Conservation (phyloP, 1,140 invertebrate species). For the Heliconius himera region DNA sequence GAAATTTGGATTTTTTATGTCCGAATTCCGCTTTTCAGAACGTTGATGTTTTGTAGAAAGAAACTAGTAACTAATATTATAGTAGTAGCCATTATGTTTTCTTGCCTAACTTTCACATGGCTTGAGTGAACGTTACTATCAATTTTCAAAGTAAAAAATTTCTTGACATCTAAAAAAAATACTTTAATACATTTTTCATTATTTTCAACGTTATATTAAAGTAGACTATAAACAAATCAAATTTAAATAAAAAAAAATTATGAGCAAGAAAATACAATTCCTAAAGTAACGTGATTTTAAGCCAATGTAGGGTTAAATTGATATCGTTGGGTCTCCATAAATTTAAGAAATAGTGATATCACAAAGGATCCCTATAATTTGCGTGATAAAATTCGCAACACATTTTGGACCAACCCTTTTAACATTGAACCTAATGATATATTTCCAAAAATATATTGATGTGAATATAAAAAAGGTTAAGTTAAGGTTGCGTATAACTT, state of each 20-base stretch:
- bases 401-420: conserved; percentile 22
- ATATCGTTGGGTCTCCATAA: conserved; percentile 31
- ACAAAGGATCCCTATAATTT: conserved; percentile 22
- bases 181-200: neutral
- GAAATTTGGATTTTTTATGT: too few relatives aligned
- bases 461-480: neutral
- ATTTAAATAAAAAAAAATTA: neutral
- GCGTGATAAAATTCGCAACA: conserved; percentile 26
- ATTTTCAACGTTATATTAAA: neutral
- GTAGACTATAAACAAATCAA: neutral
- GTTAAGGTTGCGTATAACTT: too few relatives aligned
- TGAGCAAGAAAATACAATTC: neutral
- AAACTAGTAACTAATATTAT: too few relatives aligned
- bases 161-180: too few relatives aligned
- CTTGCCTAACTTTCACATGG: too few relatives aligned
- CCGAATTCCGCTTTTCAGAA: too few relatives aligned
- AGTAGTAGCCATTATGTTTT: too few relatives aligned
- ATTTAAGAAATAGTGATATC: conserved; percentile 22
- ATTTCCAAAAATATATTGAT: conserved; percentile 9
- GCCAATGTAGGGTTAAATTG: conserved; percentile 14
- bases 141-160: neutral
- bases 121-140: too few relatives aligned
- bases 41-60: too few relatives aligned
- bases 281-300: neutral
- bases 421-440: conserved; percentile 5